phyloP scores from a whole-genome alignment of 2,888 invertebrate genomes.

The Cheilosia variabilis region DNA sequence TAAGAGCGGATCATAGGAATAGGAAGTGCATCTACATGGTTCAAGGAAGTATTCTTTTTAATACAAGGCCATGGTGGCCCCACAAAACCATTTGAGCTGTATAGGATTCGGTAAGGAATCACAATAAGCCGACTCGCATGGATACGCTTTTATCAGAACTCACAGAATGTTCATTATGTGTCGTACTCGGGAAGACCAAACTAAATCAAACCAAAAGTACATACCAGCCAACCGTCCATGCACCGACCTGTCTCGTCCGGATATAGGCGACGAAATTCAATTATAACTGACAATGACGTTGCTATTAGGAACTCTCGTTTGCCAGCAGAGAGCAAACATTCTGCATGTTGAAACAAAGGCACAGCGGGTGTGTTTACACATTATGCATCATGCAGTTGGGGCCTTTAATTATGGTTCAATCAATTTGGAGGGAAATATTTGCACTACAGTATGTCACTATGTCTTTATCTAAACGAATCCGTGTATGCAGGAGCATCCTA shows the following conservation, averaged over 20 bases:
- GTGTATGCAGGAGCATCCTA: slow-evolving; percentile 19
- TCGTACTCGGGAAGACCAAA: slow-evolving; percentile 13
- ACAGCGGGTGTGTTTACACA: background rate
- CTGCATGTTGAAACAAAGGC: background rate
- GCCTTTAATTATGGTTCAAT: slow-evolving; percentile 63
- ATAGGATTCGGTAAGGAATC: slow-evolving; percentile 34
- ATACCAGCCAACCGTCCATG: background rate
- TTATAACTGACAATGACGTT: slow-evolving; percentile 68
- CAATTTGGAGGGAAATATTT: slow-evolving; percentile 53
- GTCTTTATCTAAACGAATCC: background rate
- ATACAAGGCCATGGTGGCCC: background rate
- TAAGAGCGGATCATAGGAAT: too few species aligned
- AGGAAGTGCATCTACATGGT: too few species aligned
- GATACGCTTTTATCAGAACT: slow-evolving; percentile 46
- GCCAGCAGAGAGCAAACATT: slow-evolving; percentile 26
- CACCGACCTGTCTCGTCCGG: slow-evolving; percentile 30
- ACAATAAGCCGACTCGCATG: slow-evolving; percentile 56
- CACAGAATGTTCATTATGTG: slow-evolving; percentile 39
- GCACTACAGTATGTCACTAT: slow-evolving; percentile 10
- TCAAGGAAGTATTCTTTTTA: too few species aligned
- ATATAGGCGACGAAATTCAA: slow-evolving; percentile 64
- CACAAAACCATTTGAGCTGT: background rate
- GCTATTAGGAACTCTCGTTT: slow-evolving; percentile 34
- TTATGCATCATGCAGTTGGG: slow-evolving; percentile 8
- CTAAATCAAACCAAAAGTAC: slow-evolving; percentile 23